Percentiles rank a stretch among this genome's conserved stretches.
These are phyloP conservation scores for Caradrina kadenii DNA, from an alignment of 2,888 invertebrate genomes.

Conservation along the genomic window DNA sequence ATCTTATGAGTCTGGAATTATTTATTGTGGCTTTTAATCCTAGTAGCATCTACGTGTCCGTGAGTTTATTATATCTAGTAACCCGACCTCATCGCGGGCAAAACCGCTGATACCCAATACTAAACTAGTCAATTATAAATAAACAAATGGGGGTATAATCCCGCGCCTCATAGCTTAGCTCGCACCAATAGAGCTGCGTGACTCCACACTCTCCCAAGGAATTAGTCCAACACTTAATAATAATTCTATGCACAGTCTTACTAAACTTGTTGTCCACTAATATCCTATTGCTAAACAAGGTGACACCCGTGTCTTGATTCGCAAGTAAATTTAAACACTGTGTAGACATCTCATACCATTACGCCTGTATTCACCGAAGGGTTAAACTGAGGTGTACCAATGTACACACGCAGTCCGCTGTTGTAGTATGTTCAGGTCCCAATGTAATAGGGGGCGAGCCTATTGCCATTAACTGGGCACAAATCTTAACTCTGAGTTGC, in stretches of 20 bases:
- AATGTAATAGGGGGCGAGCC: too few relatives aligned
- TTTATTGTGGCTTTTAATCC: too few relatives aligned
- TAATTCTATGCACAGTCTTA: slow-evolving; percentile 68
- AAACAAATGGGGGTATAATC: slow-evolving; percentile 48
- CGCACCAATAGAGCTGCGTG: slow-evolving; percentile 67
- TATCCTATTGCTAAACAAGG: slow-evolving; percentile 44
- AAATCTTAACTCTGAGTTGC: too few relatives aligned
- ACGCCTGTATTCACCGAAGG: too few relatives aligned
- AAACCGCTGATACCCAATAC: slow-evolving; percentile 1
- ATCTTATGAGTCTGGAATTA: too few relatives aligned
- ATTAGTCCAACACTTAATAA: slow-evolving; percentile 73
- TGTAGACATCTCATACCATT: too few relatives aligned
- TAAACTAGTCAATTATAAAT: slow-evolving; percentile 30
- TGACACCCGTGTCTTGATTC: background rate
- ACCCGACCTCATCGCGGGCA: background rate
- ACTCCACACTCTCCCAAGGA: slow-evolving; percentile 71
- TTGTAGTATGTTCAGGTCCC: too few relatives aligned
- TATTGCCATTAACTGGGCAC: too few relatives aligned
- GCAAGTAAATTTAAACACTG: background rate
- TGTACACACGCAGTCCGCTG: too few relatives aligned
- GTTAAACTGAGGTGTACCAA: too few relatives aligned
- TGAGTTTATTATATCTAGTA: too few relatives aligned
- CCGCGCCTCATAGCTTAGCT: slow-evolving; percentile 40
- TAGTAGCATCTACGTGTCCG: too few relatives aligned
- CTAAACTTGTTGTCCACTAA: slow-evolving; percentile 47